These are phyloP conservation scores for Hymenochirus boettgeri DNA, from an alignment of 2,113 vertebrate species.

Conservation along the genomic window DNA sequence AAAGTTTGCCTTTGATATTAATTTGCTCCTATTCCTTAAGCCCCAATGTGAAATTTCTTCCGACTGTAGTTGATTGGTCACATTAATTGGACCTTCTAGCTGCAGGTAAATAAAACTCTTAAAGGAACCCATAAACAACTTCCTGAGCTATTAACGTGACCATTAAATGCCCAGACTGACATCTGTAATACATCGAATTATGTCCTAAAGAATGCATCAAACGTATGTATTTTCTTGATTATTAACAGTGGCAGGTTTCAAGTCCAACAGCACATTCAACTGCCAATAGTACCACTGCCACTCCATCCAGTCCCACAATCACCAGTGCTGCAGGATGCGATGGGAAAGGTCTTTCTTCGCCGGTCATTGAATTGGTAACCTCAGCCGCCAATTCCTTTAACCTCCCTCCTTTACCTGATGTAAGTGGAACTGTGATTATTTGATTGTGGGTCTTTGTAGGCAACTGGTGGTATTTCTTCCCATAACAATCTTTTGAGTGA, in stretches of 20 bases:
- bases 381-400: constrained; percentile 63
- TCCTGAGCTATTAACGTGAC: too few species aligned
- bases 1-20: too few species aligned
- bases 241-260: constrained; percentile 62
- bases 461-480: too few species aligned
- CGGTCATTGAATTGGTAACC: constrained; percentile 66
- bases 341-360: constrained; percentile 53
- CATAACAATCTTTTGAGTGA: too few species aligned
- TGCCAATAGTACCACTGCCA: constrained; percentile 57
- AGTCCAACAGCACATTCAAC: constrained; percentile 52
- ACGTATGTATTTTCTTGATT: not conserved
- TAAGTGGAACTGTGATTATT: constrained; percentile 48
- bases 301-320: constrained; percentile 68
- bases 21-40: too few species aligned
- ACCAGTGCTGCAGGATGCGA: constrained; percentile 63
- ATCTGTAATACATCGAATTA: not conserved
- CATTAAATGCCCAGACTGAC: not conserved
- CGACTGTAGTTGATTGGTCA: too few species aligned
- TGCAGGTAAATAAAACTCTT: too few species aligned
- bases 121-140: too few species aligned
- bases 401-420: constrained; percentile 72
- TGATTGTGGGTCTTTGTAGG: too few species aligned
- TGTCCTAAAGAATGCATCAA: not conserved
- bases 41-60: too few species aligned
- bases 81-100: too few species aligned